Percentiles rank a stretch among this genome's conserved stretches.
Conservation (phyloP, 2,113 vertebrate species). For the Caracal caracal region DNA sequence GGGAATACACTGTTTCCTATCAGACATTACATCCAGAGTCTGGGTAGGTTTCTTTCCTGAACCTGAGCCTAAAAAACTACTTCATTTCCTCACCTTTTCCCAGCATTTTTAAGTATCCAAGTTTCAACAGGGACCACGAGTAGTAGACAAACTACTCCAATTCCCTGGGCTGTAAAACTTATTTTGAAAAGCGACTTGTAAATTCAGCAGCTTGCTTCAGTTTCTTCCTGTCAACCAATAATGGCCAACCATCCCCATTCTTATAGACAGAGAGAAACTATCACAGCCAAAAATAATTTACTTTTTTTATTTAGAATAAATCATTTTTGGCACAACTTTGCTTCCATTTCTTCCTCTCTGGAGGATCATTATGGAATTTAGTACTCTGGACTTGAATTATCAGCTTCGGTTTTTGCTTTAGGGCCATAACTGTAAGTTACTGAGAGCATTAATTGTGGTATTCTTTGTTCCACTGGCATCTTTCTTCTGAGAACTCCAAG, state of each 20-base stretch:
- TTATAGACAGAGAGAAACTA: constrained; percentile 57
- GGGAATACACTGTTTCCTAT: constrained; percentile 52
- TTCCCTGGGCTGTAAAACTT: constrained; percentile 58
- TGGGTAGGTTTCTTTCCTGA: constrained; percentile 58
- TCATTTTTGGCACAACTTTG: constrained; percentile 43
- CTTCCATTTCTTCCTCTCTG: constrained; percentile 57
- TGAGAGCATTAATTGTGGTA: not conserved
- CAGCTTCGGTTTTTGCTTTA: constrained; percentile 50
- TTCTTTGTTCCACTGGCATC: not conserved
- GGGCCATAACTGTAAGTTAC: not conserved
- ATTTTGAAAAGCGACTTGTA: constrained; percentile 70
- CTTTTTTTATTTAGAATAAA: constrained; percentile 13
- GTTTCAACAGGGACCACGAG: not conserved
- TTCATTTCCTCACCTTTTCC: constrained; percentile 73
- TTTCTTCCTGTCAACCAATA: constrained; percentile 46
- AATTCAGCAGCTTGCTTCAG: constrained; percentile 60
- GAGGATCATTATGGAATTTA: constrained; percentile 38
- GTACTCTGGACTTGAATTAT: constrained; percentile 48
- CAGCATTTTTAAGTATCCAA: constrained; percentile 54
- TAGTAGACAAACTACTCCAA: not conserved
- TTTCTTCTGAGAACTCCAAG: constrained; percentile 44
- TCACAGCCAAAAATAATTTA: constrained; percentile 58
- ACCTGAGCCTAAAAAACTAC: constrained; percentile 64
- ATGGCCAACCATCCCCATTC: constrained; percentile 41
- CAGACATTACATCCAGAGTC: constrained; percentile 61